Percentiles rank a stretch among this genome's conserved stretches.
Evolutionary conservation across 2,888 invertebrate genomes (phyloP).

Genomic region (Chrysopilus asiliformis): DNA sequence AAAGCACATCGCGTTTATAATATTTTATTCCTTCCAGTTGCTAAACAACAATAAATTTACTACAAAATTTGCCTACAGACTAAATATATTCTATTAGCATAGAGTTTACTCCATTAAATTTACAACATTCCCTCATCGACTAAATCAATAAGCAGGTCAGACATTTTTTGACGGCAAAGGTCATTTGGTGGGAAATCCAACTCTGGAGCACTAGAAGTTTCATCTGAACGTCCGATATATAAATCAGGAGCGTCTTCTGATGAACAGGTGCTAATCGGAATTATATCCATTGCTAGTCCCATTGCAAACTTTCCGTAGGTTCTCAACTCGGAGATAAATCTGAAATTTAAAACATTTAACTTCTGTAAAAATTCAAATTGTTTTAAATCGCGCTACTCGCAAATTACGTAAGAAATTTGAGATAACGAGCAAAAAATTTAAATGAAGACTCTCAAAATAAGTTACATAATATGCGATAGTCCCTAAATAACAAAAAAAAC

Average conservation of each 20-base stretch:
- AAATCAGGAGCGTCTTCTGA: conserved; percentile 59
- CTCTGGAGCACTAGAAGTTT: conserved; percentile 28
- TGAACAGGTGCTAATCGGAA: conserved; percentile 55
- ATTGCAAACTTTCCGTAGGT: conserved; percentile 51
- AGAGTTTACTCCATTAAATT: no score
- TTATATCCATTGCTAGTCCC: conserved; percentile 55
- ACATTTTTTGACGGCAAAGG: conserved; percentile 51
- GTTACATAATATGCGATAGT: neutral
- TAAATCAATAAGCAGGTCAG: conserved; percentile 52
- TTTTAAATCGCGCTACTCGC: no score
- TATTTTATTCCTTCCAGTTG: no score
- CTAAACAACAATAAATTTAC: no score
- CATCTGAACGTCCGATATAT: conserved; percentile 36
- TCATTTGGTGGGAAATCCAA: conserved; percentile 41
- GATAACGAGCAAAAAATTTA: no score
- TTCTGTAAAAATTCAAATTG: neutral
- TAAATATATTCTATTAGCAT: no score
- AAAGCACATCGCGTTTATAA: no score
- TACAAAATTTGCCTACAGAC: no score
- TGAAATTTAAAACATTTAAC: conserved; percentile 21
- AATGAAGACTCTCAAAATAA: conserved; percentile 2
- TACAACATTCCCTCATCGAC: conserved; percentile 48
- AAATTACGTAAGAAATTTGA: no score
- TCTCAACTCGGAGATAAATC: conserved; percentile 48
- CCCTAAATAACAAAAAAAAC: conserved; percentile 7